Evolutionary conservation across 2,797 vertebrate genomes (phyloP).

Genomic region (Allobates femoralis): DNA sequence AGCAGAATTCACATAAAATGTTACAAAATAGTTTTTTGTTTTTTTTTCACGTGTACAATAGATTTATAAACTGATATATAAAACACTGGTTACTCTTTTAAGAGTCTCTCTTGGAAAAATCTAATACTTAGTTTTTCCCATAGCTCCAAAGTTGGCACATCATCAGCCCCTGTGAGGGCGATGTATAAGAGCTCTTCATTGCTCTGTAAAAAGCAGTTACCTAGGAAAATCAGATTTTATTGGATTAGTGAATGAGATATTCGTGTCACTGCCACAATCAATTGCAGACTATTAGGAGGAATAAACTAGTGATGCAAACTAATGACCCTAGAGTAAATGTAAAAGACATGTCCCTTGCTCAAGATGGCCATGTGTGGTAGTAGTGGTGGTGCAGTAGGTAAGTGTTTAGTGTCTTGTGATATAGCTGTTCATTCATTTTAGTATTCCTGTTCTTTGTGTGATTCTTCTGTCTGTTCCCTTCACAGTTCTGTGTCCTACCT

Average conservation of each 20-base stretch:
- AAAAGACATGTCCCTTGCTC: slow-evolving; percentile 27
- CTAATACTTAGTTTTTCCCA: too few species aligned
- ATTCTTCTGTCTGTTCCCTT: slow-evolving; percentile 62
- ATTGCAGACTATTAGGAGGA: not conserved
- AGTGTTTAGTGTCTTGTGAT: slow-evolving; percentile 60
- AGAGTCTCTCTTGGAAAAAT: too few species aligned
- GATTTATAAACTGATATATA: too few species aligned
- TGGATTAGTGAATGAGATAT: not conserved
- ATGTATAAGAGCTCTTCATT: too few species aligned
- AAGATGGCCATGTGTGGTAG: not conserved
- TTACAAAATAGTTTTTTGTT: too few species aligned
- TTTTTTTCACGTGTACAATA: too few species aligned
- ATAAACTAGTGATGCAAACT: not conserved
- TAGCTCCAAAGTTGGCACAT: too few species aligned
- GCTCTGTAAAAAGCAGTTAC: not conserved
- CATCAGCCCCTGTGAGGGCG: too few species aligned
- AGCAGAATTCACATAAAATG: too few species aligned
- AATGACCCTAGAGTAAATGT: not conserved
- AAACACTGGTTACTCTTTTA: too few species aligned
- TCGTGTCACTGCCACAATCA: not conserved
- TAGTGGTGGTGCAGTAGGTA: slow-evolving; percentile 22
- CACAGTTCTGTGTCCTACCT: slow-evolving; percentile 96
- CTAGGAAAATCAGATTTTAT: not conserved
- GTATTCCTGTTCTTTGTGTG: not conserved
- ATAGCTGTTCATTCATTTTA: slow-evolving; percentile 66